Base-by-base conservation (phyloP, 2,888 invertebrate species). In the Pyrocoelia pectoralis region DNA sequence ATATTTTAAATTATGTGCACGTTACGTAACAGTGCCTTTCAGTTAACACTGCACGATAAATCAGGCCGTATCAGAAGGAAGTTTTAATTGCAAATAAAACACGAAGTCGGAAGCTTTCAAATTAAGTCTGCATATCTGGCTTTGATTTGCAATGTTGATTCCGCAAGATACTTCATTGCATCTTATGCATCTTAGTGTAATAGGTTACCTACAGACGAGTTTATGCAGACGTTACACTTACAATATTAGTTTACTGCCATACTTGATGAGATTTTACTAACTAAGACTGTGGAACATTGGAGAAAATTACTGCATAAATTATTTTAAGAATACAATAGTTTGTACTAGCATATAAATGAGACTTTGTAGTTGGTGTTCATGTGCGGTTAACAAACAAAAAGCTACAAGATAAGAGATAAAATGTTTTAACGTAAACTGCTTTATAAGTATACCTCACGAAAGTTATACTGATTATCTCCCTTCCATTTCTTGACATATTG, bases 131-230 rank as follows among this genome's bases (percentile, higher is more conserved):
- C 2, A 33, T 6, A 33, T 33, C 10, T 33, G n/a, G 33, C 46
- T 46, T 46, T 46, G 46, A 46, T 46, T 46, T 46, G 46, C 15
- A 46, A 46, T 18, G 46, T 46, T 46, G 46, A 46, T 46, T 46
- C 15, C 10, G 17, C 17, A 14, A 13, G 2, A 41, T 14, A 14
- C 12, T 41, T 41, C 46, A 61, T 56, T 56, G 29, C 51, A 49
- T 50, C 50, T 56, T 56, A 56, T 49, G 28, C 43, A 50, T 56
- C 50, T 56, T 56, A 43, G 53, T 52, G 56, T 55, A 61, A 43
- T 55, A 49, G 40, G 55, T 49, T 52, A n/a, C 6, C 24, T 24
- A 55, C 51, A 56, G 41, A 13, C 28, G 51, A 51, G 56, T 17
- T 17, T 46, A 46, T 46, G 56, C 52, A 56, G 43, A 51, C 61